Evolutionary conservation across 92 coral and sea anemone species (phyloP).

Genomic region (Ricordea florida): DNA sequence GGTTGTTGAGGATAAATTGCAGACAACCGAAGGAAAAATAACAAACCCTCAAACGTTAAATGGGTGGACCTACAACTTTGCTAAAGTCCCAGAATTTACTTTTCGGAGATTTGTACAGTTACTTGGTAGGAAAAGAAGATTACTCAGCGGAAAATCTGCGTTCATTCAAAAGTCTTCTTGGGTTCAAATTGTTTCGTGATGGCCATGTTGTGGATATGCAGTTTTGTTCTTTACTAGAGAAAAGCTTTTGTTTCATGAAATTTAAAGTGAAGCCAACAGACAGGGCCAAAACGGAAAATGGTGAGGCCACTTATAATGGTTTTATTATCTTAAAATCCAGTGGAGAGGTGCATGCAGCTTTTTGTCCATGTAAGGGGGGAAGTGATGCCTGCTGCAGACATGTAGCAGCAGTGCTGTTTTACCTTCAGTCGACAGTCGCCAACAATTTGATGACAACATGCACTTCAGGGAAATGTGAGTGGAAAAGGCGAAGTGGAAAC

Average conservation of each 20-base stretch:
- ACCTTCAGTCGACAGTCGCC: slow-evolving; percentile 46
- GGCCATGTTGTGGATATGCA: too few species aligned
- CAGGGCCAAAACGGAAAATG: slow-evolving; percentile 50
- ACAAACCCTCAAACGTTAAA: too few species aligned
- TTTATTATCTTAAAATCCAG: slow-evolving; percentile 28
- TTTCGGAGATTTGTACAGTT: too few species aligned
- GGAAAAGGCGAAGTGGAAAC: slow-evolving; percentile 50
- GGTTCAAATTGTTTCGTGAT: too few species aligned
- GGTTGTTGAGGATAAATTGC: too few species aligned
- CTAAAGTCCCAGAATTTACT: too few species aligned
- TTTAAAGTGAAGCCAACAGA: slow-evolving; percentile 57
- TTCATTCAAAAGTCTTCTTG: too few species aligned
- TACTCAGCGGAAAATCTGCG: too few species aligned
- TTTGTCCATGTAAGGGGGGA: slow-evolving; percentile 64
- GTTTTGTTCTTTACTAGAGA: slow-evolving; percentile 16
- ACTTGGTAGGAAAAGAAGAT: too few species aligned
- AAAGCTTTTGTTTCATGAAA: slow-evolving; percentile 20
- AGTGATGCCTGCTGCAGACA: slow-evolving; percentile 51
- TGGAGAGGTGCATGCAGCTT: slow-evolving; percentile 59
- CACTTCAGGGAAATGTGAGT: slow-evolving; percentile 61
- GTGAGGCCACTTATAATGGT: slow-evolving; percentile 40
- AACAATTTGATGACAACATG: slow-evolving; percentile 51
- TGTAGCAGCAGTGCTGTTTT: slow-evolving; percentile 67
- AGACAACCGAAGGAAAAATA: too few species aligned
- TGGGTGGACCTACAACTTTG: too few species aligned